phyloP scores from a whole-genome alignment of 1,140 invertebrate species.

The Patella vulgata region DNA sequence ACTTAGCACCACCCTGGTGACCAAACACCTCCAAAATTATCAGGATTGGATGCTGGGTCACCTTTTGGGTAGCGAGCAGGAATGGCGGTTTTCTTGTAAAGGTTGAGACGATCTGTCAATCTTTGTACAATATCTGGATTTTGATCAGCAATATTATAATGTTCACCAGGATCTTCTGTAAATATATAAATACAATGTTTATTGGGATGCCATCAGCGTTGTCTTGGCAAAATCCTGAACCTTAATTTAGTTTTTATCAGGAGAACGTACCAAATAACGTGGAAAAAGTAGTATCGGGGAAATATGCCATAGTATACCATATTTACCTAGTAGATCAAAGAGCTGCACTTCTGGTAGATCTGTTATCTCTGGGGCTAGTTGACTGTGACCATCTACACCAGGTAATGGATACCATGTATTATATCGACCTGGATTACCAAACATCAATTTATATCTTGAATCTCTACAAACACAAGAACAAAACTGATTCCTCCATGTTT shows the following conservation, averaged over 20 bases:
- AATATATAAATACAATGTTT: slow-evolving; percentile 7
- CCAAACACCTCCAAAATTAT: slow-evolving; percentile 26
- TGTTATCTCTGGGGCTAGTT: no score
- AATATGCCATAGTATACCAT: no score
- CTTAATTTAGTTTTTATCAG: no score
- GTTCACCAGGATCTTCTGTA: slow-evolving; percentile 37
- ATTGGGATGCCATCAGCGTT: no score
- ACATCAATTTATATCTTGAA: slow-evolving; percentile 34
- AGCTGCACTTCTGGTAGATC: no score
- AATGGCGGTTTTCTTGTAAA: slow-evolving; percentile 17
- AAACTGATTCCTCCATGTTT: neutral
- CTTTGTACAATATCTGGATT: slow-evolving; percentile 28
- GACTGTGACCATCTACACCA: neutral
- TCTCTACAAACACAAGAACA: neutral
- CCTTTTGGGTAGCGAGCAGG: neutral
- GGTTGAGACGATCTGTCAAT: slow-evolving; percentile 13
- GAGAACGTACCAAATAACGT: no score
- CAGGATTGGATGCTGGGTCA: slow-evolving; percentile 22
- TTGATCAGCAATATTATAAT: slow-evolving; percentile 24
- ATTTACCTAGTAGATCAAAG: no score
- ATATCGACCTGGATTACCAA: slow-evolving; percentile 38
- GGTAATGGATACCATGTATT: slow-evolving; percentile 37
- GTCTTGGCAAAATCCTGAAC: no score
- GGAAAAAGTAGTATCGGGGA: no score
- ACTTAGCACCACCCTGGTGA: slow-evolving; percentile 37